Evolutionary conservation across 1,140 invertebrate genomes (phyloP).

Genomic region (Acromyrmex echinatior): DNA sequence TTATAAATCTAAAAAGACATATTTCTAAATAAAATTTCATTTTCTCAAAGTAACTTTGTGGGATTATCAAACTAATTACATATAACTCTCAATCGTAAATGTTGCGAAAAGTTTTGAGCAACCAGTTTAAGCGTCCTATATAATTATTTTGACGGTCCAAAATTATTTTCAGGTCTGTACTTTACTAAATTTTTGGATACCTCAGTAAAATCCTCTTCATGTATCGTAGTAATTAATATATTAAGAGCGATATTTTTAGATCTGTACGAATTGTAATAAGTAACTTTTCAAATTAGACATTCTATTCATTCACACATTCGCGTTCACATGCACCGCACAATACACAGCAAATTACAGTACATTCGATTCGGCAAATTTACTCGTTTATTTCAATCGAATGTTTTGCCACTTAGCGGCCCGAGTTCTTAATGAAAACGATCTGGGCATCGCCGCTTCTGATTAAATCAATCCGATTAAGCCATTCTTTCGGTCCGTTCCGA

Average conservation of each 20-base stretch:
- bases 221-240: not conserved
- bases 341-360: no score
- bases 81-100: no score
- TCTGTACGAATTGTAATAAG: not conserved
- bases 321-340: not conserved
- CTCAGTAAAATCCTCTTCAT: no score
- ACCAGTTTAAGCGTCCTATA: no score
- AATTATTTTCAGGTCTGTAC: no score
- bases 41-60: no score
- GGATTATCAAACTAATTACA: no score
- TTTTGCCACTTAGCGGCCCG: slow-evolving; percentile 22
- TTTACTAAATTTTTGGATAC: no score
- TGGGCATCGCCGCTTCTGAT: slow-evolving; percentile 11
- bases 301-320: not conserved
- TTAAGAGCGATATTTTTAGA: not conserved
- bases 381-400: slow-evolving; percentile 25
- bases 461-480: slow-evolving; percentile 34
- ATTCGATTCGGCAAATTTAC: slow-evolving; percentile 16
- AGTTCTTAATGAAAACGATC: slow-evolving; percentile 44
- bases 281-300: not conserved
- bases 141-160: no score
- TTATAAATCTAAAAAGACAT: no score
- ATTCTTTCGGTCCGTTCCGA: slow-evolving; percentile 30
- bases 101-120: no score
- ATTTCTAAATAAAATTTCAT: no score